A percentile compares a stretch with the other conserved stretches of the same genome.
Evolutionary conservation across 2,113 vertebrate genomes (phyloP).

Genomic region (Pyxicephalus adspersus): DNA sequence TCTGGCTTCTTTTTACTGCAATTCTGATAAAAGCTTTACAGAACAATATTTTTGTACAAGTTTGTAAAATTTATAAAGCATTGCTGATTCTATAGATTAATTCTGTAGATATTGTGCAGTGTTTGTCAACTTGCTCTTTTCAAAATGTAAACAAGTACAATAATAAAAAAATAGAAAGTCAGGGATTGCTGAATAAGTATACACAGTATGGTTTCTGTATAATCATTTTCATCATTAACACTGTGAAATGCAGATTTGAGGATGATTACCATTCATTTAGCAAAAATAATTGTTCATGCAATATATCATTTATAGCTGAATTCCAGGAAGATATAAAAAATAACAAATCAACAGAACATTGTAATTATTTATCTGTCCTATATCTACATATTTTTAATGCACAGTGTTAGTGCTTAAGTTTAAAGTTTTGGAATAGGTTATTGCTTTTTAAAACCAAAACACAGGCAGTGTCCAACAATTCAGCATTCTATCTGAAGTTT

Average conservation of each 20-base stretch:
- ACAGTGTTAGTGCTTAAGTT: no score
- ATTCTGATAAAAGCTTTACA: background rate
- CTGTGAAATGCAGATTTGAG: background rate
- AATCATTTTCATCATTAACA: background rate
- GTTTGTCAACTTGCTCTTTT: background rate
- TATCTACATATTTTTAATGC: no score
- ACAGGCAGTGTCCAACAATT: no score
- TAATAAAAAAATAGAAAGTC: background rate
- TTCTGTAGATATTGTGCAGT: background rate
- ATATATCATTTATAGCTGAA: background rate
- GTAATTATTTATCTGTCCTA: no score
- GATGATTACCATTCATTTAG: background rate
- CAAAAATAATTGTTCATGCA: background rate
- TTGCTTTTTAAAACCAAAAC: no score
- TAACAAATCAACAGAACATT: no score
- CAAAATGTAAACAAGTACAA: conserved; percentile 11
- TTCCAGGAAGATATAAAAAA: no score
- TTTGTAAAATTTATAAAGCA: background rate
- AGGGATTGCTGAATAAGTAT: background rate
- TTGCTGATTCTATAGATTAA: conserved; percentile 6
- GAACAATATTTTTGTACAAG: conserved; percentile 8
- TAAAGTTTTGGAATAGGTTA: no score
- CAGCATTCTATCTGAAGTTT: no score
- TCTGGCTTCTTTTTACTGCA: background rate
- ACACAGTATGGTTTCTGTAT: no score